Percentiles rank a stretch among this genome's conserved stretches.
Evolutionary conservation across 2,113 vertebrate species (phyloP).

Genomic region (Propithecus coquereli): DNA sequence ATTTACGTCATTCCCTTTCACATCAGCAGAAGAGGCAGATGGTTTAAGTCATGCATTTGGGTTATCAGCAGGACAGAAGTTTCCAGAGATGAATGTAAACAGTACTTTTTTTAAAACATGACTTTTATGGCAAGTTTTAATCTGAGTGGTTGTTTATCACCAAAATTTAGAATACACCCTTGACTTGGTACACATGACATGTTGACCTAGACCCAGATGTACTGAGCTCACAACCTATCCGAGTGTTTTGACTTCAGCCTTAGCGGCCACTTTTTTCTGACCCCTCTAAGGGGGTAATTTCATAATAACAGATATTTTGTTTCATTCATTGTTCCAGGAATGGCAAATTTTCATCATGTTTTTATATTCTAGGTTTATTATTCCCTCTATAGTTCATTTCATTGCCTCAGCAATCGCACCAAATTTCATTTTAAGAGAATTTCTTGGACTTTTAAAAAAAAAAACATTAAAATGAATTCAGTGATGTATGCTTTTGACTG

Average conservation of each 20-base stretch:
- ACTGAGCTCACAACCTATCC: neutral
- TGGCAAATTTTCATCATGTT: constrained; percentile 21
- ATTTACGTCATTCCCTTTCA: neutral
- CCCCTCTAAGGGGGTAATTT: constrained; percentile 20
- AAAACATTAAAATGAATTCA: neutral
- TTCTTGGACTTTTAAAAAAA: neutral
- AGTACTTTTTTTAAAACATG: constrained; percentile 26
- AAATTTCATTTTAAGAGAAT: neutral
- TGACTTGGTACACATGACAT: constrained; percentile 8
- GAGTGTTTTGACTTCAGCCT: constrained; percentile 20
- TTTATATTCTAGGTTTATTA: neutral
- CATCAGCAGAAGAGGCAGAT: constrained; percentile 28
- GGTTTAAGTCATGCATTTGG: constrained; percentile 41
- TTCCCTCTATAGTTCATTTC: neutral
- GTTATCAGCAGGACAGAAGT: constrained; percentile 59
- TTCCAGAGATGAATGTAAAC: constrained; percentile 68
- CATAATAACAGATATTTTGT: constrained; percentile 33
- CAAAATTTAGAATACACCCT: constrained; percentile 37
- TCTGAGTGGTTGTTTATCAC: constrained; percentile 43
- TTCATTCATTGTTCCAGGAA: constrained; percentile 12
- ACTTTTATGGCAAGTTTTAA: constrained; percentile 57
- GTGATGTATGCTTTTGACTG: neutral
- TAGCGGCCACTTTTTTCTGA: constrained; percentile 9
- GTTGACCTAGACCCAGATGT: constrained; percentile 30
- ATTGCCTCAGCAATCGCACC: neutral